These are phyloP conservation scores for Linepithema humile DNA, from an alignment of 1,140 invertebrate species.

Conservation along the genomic window DNA sequence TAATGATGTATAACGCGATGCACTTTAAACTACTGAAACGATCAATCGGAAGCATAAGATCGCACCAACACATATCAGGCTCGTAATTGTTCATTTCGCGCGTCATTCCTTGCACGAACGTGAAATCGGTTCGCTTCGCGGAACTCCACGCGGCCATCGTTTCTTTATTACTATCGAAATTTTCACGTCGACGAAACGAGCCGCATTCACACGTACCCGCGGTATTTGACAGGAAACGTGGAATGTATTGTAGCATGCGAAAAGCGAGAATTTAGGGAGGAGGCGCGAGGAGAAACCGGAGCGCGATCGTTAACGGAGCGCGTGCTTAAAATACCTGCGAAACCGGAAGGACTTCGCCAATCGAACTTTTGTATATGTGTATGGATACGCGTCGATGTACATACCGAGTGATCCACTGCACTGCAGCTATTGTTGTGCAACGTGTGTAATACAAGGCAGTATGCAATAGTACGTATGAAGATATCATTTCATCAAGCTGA, in stretches of 20 bases:
- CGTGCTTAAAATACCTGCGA: conserved; percentile 75
- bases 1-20: no score
- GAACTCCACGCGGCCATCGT: neutral
- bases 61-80: neutral
- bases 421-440: conserved; percentile 3
- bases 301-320: conserved; percentile 74
- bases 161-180: conserved; percentile 44
- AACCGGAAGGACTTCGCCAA: conserved; percentile 57
- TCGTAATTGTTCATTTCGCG: conserved; percentile 24
- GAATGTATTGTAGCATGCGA: conserved; percentile 49
- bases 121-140: neutral
- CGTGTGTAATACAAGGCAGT: conserved; percentile 11
- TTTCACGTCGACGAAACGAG: neutral
- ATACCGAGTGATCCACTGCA: conserved; percentile 4
- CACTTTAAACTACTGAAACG: no score
- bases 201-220: conserved; percentile 26
- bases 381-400: neutral
- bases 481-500: neutral
- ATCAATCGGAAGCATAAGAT: neutral
- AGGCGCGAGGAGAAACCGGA: conserved; percentile 15
- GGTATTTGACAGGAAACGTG: conserved; percentile 52
- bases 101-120: neutral
- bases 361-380: conserved; percentile 41
- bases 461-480: conserved; percentile 19
- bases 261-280: conserved; percentile 27